Evolutionary conservation across 2,113 vertebrate genomes (phyloP), one percentile per base, ranked within the genome.

Genomic region (Boleophthalmus pectinirostris): DNA sequence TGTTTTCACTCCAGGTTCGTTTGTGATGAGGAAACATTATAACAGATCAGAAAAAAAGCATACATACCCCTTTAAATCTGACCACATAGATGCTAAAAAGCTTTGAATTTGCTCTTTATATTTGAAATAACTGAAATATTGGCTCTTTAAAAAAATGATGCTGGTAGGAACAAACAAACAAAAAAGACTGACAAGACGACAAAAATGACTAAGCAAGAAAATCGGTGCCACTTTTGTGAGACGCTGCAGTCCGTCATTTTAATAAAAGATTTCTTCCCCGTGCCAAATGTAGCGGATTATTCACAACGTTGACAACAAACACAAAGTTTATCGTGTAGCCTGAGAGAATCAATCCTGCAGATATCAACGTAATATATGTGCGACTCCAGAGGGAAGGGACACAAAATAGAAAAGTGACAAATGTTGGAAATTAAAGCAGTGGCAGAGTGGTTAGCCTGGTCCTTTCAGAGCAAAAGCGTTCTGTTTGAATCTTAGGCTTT

Each of bases 111-210:
- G n/a, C 13, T 43, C 38, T 80, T 58, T 33, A 5, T 38, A 47
- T 72, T 60, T 53, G 35, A 51, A 71, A 24, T 67, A 12, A 21
- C 38, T 70, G 61, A 74, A 77, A 66, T 46, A 49, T 72, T 35
- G 58, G 43, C 5, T 14, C 23, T 38, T 16, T 15, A n/a, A 16
- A 67, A 18, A 54, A 71, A 64, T 46, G 14, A 53, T 43, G 67
- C 68, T 46, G 56, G 65, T n/a, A n/a, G n/a, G 29, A 29, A n/a
- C n/a, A n/a, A 29, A 29, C 2, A 29, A 29, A 29, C 29, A 4
- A 16, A 54, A 72, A 54, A 82, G 47, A 21, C 21, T 66, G 73
- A 21, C 1, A 23, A 54, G 46, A 23, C 45, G 25, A 47, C 18
- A 49, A 71, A 74, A 58, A 70, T n/a, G 65, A 69, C 58, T 66